Evolutionary conservation across 2,113 vertebrate genomes (phyloP).

Genomic region (Pelecanoides urinatrix): DNA sequence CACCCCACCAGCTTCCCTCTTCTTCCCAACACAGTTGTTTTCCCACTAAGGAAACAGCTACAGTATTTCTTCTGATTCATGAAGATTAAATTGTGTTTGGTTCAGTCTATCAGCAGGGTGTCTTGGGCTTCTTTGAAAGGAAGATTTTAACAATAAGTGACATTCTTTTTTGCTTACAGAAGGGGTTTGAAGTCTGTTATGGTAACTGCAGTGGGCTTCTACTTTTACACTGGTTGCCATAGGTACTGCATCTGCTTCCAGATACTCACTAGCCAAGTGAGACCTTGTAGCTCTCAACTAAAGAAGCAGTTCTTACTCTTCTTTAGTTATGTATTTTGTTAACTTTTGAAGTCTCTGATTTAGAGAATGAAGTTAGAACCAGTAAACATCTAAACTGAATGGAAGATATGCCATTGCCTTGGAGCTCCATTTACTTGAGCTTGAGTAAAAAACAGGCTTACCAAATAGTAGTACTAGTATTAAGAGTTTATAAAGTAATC

Average conservation of each 20-base stretch:
- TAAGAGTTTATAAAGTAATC: not conserved
- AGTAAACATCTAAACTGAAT: not conserved
- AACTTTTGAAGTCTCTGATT: not conserved
- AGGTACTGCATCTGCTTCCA: slow-evolving; percentile 13
- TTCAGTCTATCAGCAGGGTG: not conserved
- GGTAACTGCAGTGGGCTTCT: not conserved
- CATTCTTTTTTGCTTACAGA: not conserved
- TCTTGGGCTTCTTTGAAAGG: not conserved
- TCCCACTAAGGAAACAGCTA: not conserved
- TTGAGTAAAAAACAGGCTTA: not conserved
- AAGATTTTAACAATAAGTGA: not conserved
- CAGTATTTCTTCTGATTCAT: not conserved
- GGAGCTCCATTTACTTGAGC: not conserved
- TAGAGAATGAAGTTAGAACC: not conserved
- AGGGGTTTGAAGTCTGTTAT: not conserved
- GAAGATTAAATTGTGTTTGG: not conserved
- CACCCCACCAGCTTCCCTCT: not conserved
- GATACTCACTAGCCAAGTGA: not conserved
- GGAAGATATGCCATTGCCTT: not conserved
- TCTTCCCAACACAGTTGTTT: not conserved
- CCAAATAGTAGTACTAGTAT: not conserved
- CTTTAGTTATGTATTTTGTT: not conserved
- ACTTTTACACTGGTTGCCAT: not conserved
- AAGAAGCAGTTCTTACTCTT: not conserved
- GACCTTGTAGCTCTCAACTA: not conserved